These are phyloP conservation scores for Caenorhabditis doughertyi DNA, from an alignment of 2,888 invertebrate genomes.

Conservation along the genomic window DNA sequence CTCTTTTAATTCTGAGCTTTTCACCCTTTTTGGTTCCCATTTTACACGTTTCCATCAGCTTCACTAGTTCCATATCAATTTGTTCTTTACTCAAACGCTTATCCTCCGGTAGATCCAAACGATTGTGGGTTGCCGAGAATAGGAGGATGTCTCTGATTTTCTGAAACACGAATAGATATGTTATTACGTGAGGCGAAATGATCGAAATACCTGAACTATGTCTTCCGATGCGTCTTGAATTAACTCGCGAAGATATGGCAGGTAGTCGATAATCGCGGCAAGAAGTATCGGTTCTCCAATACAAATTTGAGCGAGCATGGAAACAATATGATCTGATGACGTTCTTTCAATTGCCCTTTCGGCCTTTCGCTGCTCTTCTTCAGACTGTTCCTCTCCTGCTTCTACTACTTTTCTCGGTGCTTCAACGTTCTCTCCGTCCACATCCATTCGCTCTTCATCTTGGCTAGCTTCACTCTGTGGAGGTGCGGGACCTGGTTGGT, in stretches of 20 bases:
- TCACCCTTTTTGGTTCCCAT: slow-evolving; percentile 26
- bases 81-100: background rate
- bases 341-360: background rate
- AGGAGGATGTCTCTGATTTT: slow-evolving; percentile 17
- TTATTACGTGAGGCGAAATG: background rate
- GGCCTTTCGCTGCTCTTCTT: background rate
- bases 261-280: slow-evolving; percentile 15
- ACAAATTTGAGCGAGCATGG: slow-evolving; percentile 5
- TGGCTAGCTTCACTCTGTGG: background rate
- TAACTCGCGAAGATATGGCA: slow-evolving; percentile 17
- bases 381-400: background rate
- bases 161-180: background rate
- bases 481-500: background rate
- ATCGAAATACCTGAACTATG: background rate
- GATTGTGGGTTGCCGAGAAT: background rate
- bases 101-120: background rate
- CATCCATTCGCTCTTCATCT: background rate
- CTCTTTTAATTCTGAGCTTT: background rate
- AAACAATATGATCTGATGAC: background rate
- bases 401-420: background rate
- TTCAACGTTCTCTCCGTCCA: slow-evolving; percentile 3
- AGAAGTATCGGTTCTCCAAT: slow-evolving; percentile 8
- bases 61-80: slow-evolving; percentile 5
- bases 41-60: slow-evolving; percentile 5
- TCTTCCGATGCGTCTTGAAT: background rate